Conservation (phyloP, 2,797 vertebrate genomes). For the Enteromius unitaeniatus region DNA sequence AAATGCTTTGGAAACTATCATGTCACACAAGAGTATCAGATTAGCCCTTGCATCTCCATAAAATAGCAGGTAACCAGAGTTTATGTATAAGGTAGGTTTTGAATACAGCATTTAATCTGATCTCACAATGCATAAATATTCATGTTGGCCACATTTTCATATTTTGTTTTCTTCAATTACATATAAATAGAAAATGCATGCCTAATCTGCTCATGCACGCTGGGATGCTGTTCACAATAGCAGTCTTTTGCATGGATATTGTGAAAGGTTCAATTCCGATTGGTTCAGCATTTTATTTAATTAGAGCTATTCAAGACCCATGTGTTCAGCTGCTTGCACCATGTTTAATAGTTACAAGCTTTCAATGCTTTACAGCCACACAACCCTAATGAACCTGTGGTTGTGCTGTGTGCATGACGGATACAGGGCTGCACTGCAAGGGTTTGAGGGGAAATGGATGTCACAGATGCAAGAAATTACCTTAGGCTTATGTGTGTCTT, state of each 20-base stretch:
- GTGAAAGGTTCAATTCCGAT: conserved; percentile 17
- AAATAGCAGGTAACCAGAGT: conserved; percentile 3
- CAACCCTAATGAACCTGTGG: conserved; percentile 23
- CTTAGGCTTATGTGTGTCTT: conserved; percentile 12
- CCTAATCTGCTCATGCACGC: conserved; percentile 20
- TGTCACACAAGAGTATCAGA: not conserved
- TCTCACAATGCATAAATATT: not conserved
- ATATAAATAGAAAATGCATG: conserved; percentile 2
- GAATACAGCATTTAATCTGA: conserved; percentile 11
- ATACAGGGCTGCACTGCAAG: not conserved
- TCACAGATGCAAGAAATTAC: conserved; percentile 19
- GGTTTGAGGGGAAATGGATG: conserved; percentile 36
- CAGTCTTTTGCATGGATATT: not conserved
- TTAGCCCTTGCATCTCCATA: conserved; percentile 4
- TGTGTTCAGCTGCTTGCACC: conserved; percentile 10
- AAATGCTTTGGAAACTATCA: not conserved
- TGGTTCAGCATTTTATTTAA: conserved; percentile 15
- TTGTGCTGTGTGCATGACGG: not conserved
- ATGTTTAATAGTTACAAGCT: conserved; percentile 23
- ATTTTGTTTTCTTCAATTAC: not conserved
- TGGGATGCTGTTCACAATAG: conserved; percentile 16
- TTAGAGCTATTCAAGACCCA: conserved; percentile 21
- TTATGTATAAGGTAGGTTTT: not conserved
- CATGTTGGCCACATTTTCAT: not conserved
- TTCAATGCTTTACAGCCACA: not conserved